Conservation (phyloP, 1,140 invertebrate species). For the Diorhabda carinulata region DNA sequence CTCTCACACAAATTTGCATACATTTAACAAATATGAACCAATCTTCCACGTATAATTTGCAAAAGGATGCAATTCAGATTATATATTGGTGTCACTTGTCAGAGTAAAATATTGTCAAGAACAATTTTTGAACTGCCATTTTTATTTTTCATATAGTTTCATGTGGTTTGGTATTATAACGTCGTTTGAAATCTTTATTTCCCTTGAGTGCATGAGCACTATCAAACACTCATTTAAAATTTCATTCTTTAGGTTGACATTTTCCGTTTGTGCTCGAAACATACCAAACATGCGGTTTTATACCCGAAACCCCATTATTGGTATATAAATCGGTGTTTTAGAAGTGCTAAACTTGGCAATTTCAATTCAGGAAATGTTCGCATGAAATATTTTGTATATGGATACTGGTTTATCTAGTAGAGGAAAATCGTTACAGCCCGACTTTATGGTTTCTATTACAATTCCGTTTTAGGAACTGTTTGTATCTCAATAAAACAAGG, state of each 20-base stretch:
- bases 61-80: too few species aligned
- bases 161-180: too few species aligned
- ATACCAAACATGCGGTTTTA: not conserved
- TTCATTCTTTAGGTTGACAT: not conserved
- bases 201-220: too few species aligned
- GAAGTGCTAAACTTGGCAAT: slow-evolving; percentile 17
- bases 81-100: too few species aligned
- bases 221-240: not conserved
- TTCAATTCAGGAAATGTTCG: slow-evolving; percentile 14
- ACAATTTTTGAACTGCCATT: too few species aligned
- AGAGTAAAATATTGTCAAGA: too few species aligned
- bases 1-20: too few species aligned
- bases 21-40: too few species aligned
- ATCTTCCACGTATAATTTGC: too few species aligned
- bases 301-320: slow-evolving; percentile 10
- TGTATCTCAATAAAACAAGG: slow-evolving; percentile 13
- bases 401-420: slow-evolving; percentile 10
- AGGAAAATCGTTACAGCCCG: not conserved
- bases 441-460: slow-evolving; percentile 15
- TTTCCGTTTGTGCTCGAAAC: not conserved
- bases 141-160: too few species aligned
- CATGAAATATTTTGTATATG: slow-evolving; percentile 11
- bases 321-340: slow-evolving; percentile 18
- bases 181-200: too few species aligned
- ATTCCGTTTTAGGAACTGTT: slow-evolving; percentile 8